phyloP scores from a whole-genome alignment of 2,113 vertebrate genomes.

The Bubo blakistoni region DNA sequence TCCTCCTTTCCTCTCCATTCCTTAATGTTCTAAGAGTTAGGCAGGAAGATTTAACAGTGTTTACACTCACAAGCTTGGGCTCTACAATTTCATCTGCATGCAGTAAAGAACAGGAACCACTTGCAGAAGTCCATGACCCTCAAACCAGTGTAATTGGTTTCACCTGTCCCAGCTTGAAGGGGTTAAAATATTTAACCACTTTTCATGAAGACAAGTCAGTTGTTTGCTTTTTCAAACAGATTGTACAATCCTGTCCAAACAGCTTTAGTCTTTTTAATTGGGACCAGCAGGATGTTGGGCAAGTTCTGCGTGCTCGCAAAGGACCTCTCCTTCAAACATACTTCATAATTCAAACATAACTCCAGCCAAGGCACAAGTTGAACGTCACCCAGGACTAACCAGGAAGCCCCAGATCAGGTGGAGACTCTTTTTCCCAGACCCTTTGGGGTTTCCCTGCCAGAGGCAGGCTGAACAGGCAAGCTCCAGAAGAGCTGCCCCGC shows the following conservation, averaged over 20 bases:
- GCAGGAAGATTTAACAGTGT: neutral
- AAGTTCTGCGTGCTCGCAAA: neutral
- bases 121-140: neutral
- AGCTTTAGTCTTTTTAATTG: neutral
- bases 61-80: neutral
- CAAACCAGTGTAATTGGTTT: neutral
- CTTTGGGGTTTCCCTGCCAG: neutral
- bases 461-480: neutral
- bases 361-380: neutral
- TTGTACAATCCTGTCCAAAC: neutral
- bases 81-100: neutral
- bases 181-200: neutral
- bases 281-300: neutral
- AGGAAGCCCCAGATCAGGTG: neutral
- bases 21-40: neutral
- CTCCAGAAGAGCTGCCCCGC: neutral
- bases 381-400: neutral
- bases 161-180: neutral
- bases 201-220: neutral
- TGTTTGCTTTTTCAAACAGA: neutral
- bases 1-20: neutral
- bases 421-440: neutral
- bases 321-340: neutral
- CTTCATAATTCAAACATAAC: neutral
- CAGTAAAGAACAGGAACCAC: neutral